Conservation (phyloP, 2,888 invertebrate genomes). For the Gortyna flavago region DNA sequence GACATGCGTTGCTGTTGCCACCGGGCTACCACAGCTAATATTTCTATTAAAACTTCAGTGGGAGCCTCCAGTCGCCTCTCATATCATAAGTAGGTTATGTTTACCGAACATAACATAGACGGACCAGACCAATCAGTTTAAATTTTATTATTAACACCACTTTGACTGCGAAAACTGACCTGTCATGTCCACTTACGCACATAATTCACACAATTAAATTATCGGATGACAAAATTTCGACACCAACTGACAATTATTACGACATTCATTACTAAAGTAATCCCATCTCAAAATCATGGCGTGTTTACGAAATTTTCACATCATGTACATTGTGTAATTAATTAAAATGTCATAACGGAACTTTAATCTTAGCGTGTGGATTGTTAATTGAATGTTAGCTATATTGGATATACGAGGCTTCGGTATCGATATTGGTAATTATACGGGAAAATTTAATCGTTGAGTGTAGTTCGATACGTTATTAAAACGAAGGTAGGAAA, state of each 20-base stretch:
- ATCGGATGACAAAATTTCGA: slow-evolving; percentile 20
- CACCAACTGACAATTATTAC: slow-evolving; percentile 36
- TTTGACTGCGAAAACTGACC: background rate
- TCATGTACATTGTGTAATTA: slow-evolving; percentile 35
- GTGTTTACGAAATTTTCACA: slow-evolving; percentile 46
- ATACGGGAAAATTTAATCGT: slow-evolving; percentile 54
- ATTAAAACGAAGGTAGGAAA: slow-evolving; percentile 28
- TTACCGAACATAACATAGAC: background rate
- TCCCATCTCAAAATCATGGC: slow-evolving; percentile 32
- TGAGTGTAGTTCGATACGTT: slow-evolving; percentile 20
- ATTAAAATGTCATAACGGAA: slow-evolving; percentile 53
- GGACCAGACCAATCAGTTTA: background rate
- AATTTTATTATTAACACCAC: background rate
- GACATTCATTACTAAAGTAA: slow-evolving; percentile 44
- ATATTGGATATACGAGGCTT: slow-evolving; percentile 52
- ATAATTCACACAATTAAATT: slow-evolving; percentile 23
- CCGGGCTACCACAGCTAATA: too few relatives aligned
- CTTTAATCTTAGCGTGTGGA: slow-evolving; percentile 40
- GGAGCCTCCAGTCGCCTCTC: background rate
- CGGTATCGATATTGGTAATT: slow-evolving; percentile 53
- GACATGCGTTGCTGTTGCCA: too few relatives aligned
- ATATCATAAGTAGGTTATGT: background rate
- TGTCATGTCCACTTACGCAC: slow-evolving; percentile 1
- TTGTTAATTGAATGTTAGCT: slow-evolving; percentile 50
- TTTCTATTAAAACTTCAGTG: background rate